Conservation (phyloP, 2,113 vertebrate species). For the Ciconia maguari region DNA sequence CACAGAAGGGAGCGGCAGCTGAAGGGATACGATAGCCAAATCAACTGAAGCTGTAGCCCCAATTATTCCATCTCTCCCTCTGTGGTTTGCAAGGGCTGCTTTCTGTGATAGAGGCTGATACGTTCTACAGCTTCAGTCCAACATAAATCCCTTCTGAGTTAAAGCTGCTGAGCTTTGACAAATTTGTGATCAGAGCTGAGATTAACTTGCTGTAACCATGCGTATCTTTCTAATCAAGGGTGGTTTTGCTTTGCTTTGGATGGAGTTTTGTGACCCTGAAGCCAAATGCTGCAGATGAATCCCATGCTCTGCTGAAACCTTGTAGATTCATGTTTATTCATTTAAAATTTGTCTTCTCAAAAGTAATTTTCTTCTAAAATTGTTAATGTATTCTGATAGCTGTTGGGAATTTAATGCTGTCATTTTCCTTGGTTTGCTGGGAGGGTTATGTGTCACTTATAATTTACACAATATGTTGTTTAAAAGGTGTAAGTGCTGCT, state of each 20-base stretch:
- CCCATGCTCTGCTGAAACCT: neutral
- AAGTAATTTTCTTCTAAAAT: conserved; percentile 1
- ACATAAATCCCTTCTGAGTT: neutral
- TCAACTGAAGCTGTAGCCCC: neutral
- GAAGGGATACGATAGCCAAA: neutral
- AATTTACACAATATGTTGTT: conserved; percentile 14
- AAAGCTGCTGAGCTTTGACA: conserved; percentile 9
- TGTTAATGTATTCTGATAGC: conserved; percentile 15
- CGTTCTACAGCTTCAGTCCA: neutral
- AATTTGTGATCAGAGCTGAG: neutral
- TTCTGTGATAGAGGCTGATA: conserved; percentile 2
- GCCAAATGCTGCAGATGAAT: neutral
- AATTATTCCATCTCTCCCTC: neutral
- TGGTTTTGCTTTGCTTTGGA: neutral
- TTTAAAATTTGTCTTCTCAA: conserved; percentile 12
- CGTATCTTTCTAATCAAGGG: neutral
- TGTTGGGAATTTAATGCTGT: conserved; percentile 18
- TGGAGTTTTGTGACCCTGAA: neutral
- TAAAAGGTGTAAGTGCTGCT: conserved; percentile 38
- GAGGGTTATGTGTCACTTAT: conserved; percentile 13
- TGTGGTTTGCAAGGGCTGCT: neutral
- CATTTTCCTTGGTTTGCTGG: conserved; percentile 5
- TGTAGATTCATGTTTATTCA: conserved; percentile 8
- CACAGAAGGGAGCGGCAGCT: neutral
- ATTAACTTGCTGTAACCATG: neutral